These are phyloP conservation scores for Cephus rjabovi DNA, from an alignment of 2,888 invertebrate genomes.

Conservation along the genomic window DNA sequence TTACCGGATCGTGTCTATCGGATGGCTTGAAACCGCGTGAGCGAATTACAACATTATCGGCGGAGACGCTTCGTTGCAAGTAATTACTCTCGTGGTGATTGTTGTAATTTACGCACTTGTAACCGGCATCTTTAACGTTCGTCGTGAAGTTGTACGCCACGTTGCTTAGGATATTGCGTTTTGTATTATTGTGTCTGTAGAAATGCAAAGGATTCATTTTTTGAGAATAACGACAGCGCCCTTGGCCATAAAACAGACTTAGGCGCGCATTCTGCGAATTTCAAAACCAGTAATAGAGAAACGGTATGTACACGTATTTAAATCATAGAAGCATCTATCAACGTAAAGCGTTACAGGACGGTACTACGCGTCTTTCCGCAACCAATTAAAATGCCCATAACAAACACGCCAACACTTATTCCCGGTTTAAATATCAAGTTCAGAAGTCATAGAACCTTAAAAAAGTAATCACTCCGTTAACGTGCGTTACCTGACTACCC, in stretches of 20 bases:
- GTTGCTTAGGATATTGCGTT: constrained; percentile 43
- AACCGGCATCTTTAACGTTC: constrained; percentile 49
- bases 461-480: background rate
- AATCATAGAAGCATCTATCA: background rate
- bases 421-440: background rate
- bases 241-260: constrained; percentile 9
- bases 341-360: background rate
- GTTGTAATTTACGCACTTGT: constrained; percentile 37
- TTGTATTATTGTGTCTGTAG: constrained; percentile 44
- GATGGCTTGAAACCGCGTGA: constrained; percentile 86
- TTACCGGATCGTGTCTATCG: constrained; percentile 84
- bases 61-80: constrained; percentile 58
- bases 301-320: background rate
- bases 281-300: background rate
- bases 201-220: constrained; percentile 24
- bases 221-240: background rate
- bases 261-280: constrained; percentile 18
- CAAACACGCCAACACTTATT: background rate
- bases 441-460: background rate
- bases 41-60: constrained; percentile 63
- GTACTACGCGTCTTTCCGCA: background rate
- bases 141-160: constrained; percentile 40
- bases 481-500: background rate
- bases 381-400: background rate
- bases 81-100: constrained; percentile 37